Conservation (phyloP, 2,888 invertebrate species). For the Plutella xylostella region DNA sequence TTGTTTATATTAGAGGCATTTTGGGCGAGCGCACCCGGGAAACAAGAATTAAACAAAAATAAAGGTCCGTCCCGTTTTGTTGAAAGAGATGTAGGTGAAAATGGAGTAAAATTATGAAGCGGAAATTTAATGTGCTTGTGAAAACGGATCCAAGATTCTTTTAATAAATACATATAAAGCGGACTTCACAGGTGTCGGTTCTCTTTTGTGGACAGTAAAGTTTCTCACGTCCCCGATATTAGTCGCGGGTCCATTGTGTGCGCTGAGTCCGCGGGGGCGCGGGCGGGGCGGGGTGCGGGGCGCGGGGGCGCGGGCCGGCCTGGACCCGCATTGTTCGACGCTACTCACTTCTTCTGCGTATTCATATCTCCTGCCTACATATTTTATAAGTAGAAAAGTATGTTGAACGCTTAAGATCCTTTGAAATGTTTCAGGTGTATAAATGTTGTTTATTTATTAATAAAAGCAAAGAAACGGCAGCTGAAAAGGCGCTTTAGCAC, state of each 20-base stretch:
- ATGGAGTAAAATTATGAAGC: too few species aligned
- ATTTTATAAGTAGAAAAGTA: conserved; percentile 26
- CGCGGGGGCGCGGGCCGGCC: too few species aligned
- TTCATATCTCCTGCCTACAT: conserved; percentile 21
- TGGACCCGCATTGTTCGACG: conserved; percentile 30
- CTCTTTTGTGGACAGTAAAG: conserved; percentile 21
- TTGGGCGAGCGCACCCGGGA: neutral
- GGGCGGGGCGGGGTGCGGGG: too few species aligned
- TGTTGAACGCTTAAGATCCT: conserved; percentile 15
- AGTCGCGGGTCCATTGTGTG: conserved; percentile 34
- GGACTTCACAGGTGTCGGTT: neutral
- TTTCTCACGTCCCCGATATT: conserved; percentile 34
- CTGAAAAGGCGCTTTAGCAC: conserved; percentile 2
- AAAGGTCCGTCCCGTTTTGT: too few species aligned
- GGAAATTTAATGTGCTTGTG: too few species aligned
- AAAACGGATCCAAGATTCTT: too few species aligned
- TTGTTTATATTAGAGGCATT: conserved; percentile 5
- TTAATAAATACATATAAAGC: too few species aligned
- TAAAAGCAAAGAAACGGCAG: conserved; percentile 5
- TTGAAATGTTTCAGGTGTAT: too few species aligned
- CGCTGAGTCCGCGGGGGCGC: too few species aligned
- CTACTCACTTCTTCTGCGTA: conserved; percentile 34
- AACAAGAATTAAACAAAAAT: too few species aligned
- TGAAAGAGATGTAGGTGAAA: too few species aligned
- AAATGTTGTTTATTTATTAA: neutral